Percentiles rank a stretch among this genome's conserved stretches.
Evolutionary conservation across 2,888 invertebrate species (phyloP).

Genomic region (Serripes groenlandicus): DNA sequence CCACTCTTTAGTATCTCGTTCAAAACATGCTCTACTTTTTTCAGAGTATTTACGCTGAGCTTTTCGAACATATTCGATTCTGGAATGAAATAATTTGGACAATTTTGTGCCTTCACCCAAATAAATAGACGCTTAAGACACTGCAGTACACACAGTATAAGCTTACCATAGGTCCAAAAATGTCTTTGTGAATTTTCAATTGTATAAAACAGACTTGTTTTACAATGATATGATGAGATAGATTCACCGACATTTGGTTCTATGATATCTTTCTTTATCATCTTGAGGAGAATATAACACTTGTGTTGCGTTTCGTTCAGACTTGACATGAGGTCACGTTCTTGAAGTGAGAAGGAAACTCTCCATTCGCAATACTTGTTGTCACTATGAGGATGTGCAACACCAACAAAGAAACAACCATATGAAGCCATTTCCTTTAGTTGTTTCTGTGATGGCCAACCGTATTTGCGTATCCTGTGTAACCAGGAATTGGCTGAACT

Average conservation of each 20-base stretch:
- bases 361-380: constrained; percentile 36
- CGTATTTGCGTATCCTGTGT: not conserved
- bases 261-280: constrained; percentile 24
- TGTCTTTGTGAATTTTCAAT: not conserved
- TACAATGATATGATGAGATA: constrained; percentile 27
- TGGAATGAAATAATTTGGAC: constrained; percentile 26
- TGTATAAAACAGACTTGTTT: constrained; percentile 18
- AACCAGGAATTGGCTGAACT: not conserved
- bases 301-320: constrained; percentile 32
- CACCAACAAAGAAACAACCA: constrained; percentile 23
- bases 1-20: not conserved
- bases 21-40: not conserved
- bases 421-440: not conserved
- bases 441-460: constrained; percentile 2
- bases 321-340: constrained; percentile 33
- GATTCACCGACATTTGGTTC: not conserved
- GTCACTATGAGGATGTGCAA: constrained; percentile 14
- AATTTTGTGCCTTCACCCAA: constrained; percentile 7
- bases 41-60: not conserved
- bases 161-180: constrained; percentile 9
- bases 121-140: not conserved
- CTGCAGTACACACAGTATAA: not conserved
- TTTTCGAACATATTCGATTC: constrained; percentile 36
- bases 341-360: constrained; percentile 33
- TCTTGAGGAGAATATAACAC: constrained; percentile 45